Base-by-base conservation (phyloP, 1,140 invertebrate species). In the Dendroctonus valens region DNA sequence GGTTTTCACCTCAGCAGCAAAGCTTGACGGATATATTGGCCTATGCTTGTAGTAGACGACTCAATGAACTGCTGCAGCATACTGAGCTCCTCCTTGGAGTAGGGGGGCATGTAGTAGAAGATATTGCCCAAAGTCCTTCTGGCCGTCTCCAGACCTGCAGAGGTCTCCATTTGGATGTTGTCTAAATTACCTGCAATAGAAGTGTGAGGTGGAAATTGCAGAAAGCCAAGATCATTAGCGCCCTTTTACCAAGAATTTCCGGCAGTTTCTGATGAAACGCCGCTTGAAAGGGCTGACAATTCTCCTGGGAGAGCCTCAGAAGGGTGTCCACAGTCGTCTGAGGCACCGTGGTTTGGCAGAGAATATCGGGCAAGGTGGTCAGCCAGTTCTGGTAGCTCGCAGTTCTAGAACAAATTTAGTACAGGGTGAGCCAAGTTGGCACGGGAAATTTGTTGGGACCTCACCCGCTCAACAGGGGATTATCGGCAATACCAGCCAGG, bases 401-500 rank as follows among this genome's bases (percentile, higher is more conserved):
- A 12, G 9, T 2, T 46, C 44, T 46, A 46, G 38, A 5, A 4
- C 12, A 46, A 46, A 11, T 46, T 46, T 46, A 11, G 3, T 46
- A 11, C 12, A 26, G 26, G 26, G 26, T 26, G 26, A 26, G 26
- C 12, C 4, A 46, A 46, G 9, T 46, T 14, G 6, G 59, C 65
- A 55, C 41, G 40, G n/a, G 41, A 8, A 60, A 41, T 11, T 59
- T 59, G 42, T 12, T 8, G n/a, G 6, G 50, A 26, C 11, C 66
- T 81, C 79, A 72, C 79, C 73, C 46, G 55, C 48, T 61, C 79
- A 74, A 64, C 78, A 78, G 60, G 77, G 74, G 74, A 79, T 80
- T 40, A 80, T 70, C 48, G 78, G 73, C 40, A 67, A 83, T 79
- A 66, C 78, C 76, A 65, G 81, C 80, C 38, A 83, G 67, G 50